Base-by-base conservation (phyloP, 1,140 invertebrate genomes). In the Lordiphosa mommai region DNA sequence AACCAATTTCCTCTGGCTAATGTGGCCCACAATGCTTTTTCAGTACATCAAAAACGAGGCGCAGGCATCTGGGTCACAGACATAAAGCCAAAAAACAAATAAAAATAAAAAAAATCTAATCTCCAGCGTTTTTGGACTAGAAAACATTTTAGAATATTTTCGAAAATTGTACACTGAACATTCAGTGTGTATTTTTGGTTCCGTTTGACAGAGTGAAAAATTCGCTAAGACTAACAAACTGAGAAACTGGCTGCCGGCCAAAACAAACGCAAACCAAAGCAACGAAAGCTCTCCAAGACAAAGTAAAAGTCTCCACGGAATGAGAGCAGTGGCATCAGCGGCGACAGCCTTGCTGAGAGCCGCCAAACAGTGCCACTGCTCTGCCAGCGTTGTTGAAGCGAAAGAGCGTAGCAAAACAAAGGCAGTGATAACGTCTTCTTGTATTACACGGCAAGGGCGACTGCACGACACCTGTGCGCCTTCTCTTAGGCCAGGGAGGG, bases 141-240 rank as follows among this genome's bases (percentile, higher is more conserved):
- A 27, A 27, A 27, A 7, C 32, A 34, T 34, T 48, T 48, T 33
- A 16, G 32, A 27, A 27, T 27, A 27, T 6, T 27, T 27, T 27
- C 7, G 23, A 27, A 27, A 27, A 27, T 27, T 27, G 2, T 27
- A 27, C 23, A 27, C 23, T 27, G 23, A 6, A 6, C 20, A 27
- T 27, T 27, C 17, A 10, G 32, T 43, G 50, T 30, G 40, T 71
- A 71, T 71, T 71, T 71, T 68, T 68, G 68, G 64, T 27, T 7
- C 23, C 64, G 68, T 43, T 67, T 47, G 33, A 53, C 55, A 59
- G 23, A 27, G 5, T 27, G 23, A 27, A 59, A 48, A 53, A 23
- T 13, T 12, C 30, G 34, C 34, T 20, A 61, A 47, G 13, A 46
- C 17, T 47, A 38, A 61, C 46, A 49, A 58, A 44, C 37, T 44